Evolutionary conservation across 2,888 invertebrate genomes (phyloP).

Genomic region (Camptogramma bilineatum): DNA sequence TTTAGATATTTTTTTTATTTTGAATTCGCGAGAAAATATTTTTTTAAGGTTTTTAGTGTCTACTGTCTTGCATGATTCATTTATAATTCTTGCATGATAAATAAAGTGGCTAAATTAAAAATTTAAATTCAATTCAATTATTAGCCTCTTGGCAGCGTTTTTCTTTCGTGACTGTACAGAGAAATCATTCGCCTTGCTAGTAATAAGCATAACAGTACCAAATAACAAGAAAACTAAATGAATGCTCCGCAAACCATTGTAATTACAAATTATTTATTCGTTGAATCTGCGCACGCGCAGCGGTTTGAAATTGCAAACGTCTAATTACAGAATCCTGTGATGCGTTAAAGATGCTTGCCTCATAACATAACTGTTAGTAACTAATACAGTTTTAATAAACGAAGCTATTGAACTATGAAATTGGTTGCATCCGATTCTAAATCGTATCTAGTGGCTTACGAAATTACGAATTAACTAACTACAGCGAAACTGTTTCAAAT

Average conservation of each 20-base stretch:
- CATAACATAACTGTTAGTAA: slow-evolving; percentile 35
- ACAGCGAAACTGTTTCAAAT: slow-evolving; percentile 17
- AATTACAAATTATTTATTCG: slow-evolving; percentile 49
- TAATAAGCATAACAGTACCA: slow-evolving; percentile 40
- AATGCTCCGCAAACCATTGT: slow-evolving; percentile 45
- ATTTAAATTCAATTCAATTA: too few species aligned
- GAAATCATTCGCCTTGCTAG: slow-evolving; percentile 20
- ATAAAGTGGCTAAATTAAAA: too few species aligned
- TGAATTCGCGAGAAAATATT: too few species aligned
- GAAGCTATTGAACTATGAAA: slow-evolving; percentile 21
- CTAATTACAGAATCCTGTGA: slow-evolving; percentile 66
- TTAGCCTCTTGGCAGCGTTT: slow-evolving; percentile 4
- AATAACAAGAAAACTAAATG: slow-evolving; percentile 44
- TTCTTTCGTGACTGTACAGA: slow-evolving; percentile 23
- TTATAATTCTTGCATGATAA: too few species aligned
- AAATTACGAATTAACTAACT: slow-evolving; percentile 17
- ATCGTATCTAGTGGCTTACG: slow-evolving; percentile 17
- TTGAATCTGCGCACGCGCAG: slow-evolving; percentile 53
- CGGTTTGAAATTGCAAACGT: slow-evolving; percentile 68
- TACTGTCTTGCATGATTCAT: too few species aligned
- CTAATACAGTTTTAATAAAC: slow-evolving; percentile 30
- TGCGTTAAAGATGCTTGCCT: slow-evolving; percentile 57
- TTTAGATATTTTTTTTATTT: too few species aligned
- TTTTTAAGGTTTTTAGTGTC: too few species aligned
- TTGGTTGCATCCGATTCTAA: slow-evolving; percentile 22